Evolutionary conservation across 64 coral and sea anemone species (phyloP).

Genomic region (Stylophora pistillata): DNA sequence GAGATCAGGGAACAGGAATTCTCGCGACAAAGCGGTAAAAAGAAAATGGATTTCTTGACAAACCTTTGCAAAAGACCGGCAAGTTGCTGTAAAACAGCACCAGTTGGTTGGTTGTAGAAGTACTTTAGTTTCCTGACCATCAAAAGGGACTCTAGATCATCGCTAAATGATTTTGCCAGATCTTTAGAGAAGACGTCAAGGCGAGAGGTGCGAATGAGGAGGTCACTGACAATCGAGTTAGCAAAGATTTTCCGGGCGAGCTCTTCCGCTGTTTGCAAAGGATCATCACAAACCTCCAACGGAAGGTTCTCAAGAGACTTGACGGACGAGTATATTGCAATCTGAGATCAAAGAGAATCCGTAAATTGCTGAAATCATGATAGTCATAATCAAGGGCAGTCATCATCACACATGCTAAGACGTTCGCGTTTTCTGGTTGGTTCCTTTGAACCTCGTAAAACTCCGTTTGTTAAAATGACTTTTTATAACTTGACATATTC

Average conservation of each 20-base stretch:
- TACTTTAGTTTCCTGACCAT: slow-evolving; percentile 63
- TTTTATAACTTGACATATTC: too few species aligned
- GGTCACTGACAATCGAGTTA: slow-evolving; percentile 40
- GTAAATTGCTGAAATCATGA: too few species aligned
- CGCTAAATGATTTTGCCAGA: slow-evolving; percentile 50
- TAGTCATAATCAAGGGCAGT: too few species aligned
- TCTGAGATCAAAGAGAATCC: not conserved
- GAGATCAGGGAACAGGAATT: too few species aligned
- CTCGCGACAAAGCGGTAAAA: too few species aligned
- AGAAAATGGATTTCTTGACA: too few species aligned
- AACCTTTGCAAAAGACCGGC: slow-evolving; percentile 37
- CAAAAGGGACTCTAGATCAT: slow-evolving; percentile 54
- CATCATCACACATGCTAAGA: too few species aligned
- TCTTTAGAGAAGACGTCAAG: slow-evolving; percentile 60
- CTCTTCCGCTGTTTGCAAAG: not conserved
- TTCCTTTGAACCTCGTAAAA: too few species aligned
- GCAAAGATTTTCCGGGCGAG: slow-evolving; percentile 40
- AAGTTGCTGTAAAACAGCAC: slow-evolving; percentile 42
- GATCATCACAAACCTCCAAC: slow-evolving; percentile 16
- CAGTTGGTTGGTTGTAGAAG: slow-evolving; percentile 60
- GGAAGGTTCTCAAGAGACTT: slow-evolving; percentile 29
- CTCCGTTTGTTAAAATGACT: too few species aligned
- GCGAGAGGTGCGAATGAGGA: slow-evolving; percentile 54
- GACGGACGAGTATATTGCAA: slow-evolving; percentile 4
- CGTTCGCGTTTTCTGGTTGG: too few species aligned